phyloP scores from a whole-genome alignment of 2,888 invertebrate genomes.

The Bellardia pandia region DNA sequence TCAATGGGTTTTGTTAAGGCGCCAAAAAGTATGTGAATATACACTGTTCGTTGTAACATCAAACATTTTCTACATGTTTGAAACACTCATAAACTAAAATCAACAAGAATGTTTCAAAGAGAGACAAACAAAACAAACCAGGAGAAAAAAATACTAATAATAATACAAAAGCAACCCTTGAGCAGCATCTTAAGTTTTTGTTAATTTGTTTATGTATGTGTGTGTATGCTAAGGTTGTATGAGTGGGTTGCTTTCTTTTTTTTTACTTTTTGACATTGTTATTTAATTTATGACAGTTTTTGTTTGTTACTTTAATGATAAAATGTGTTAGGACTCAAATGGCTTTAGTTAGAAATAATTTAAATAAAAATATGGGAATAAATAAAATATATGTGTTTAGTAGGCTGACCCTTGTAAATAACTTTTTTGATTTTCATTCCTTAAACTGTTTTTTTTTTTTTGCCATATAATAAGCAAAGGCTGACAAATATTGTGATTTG shows the following conservation, averaged over 20 bases:
- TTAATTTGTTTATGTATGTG: slow-evolving; percentile 6
- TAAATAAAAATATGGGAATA: neutral
- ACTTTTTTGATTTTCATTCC: no score
- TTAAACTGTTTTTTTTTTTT: no score
- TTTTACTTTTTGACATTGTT: slow-evolving; percentile 31
- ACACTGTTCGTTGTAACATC: neutral
- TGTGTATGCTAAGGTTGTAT: neutral
- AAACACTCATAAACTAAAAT: neutral
- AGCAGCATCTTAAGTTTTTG: neutral
- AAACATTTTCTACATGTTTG: neutral
- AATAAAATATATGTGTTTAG: neutral
- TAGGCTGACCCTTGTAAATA: no score
- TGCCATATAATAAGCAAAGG: no score
- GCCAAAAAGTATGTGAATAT: slow-evolving; percentile 26
- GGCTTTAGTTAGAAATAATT: slow-evolving; percentile 6
- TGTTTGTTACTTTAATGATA: slow-evolving; percentile 1
- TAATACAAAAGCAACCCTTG: slow-evolving; percentile 6
- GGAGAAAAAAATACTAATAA: no score
- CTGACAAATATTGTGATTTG: no score
- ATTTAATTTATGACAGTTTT: slow-evolving; percentile 18
- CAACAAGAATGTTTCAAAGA: neutral
- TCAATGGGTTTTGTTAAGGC: slow-evolving; percentile 27
- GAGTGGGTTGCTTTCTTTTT: neutral
- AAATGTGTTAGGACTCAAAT: slow-evolving; percentile 22
- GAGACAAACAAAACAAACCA: neutral